Conservation (phyloP, 2,797 vertebrate species). For the Pteropus rufus region DNA sequence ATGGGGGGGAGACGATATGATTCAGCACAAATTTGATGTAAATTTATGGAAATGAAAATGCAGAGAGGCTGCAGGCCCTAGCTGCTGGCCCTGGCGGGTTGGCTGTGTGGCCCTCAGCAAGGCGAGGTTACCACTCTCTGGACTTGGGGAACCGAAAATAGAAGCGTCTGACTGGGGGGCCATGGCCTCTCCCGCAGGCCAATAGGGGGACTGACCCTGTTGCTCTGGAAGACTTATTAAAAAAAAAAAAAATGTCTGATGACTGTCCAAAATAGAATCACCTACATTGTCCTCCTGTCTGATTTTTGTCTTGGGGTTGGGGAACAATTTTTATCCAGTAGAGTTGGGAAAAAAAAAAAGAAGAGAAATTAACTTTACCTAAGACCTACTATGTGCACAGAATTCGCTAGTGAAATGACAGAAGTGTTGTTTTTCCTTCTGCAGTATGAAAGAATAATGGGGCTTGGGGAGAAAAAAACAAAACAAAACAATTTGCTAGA, state of each 20-base stretch:
- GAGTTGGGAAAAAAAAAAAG: background rate
- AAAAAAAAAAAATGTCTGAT: background rate
- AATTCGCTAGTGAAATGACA: background rate
- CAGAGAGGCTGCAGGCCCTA: conserved; percentile 74
- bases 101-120: conserved; percentile 69
- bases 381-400: background rate
- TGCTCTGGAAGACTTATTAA: conserved; percentile 16
- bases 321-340: background rate
- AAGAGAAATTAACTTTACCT: background rate
- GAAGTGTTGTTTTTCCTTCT: background rate
- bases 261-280: conserved; percentile 49
- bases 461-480: background rate
- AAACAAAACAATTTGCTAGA: conserved; percentile 43
- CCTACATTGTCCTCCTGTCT: conserved; percentile 45
- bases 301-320: background rate
- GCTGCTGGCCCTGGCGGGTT: conserved; percentile 71
- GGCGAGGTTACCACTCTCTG: conserved; percentile 72
- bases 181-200: conserved; percentile 56
- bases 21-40: conserved; percentile 82
- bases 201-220: conserved; percentile 55
- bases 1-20: conserved; percentile 65
- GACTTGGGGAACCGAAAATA: conserved; percentile 76
- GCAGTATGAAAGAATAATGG: background rate
- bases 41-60: conserved; percentile 85
- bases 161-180: conserved; percentile 51